Evolutionary conservation across 2,888 invertebrate species (phyloP), one percentile per base, ranked within the genome.

Genomic region (Drosophila antonietae): DNA sequence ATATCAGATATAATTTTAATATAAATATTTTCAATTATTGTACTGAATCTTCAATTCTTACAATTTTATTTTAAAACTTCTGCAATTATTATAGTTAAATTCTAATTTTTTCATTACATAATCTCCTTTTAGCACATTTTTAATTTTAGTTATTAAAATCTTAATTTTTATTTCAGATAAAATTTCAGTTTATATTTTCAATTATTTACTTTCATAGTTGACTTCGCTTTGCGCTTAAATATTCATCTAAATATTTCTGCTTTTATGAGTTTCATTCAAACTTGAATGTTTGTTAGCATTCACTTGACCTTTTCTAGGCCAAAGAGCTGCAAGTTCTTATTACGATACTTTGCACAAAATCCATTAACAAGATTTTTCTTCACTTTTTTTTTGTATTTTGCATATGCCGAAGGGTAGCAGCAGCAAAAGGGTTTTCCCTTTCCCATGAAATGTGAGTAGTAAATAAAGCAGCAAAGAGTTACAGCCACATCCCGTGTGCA

Each of bases 401-500:
- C 64, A 73, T 65, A 52, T 57, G 43, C 65, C 57, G 14, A 23
- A 46, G 49, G 46, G 52, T n/a, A 15, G 56, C 49, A 51, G 43
- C 62, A 53, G 28, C 5, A 28, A 28, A 60, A 59, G 20, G 44
- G 20, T 44, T 58, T 56, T 46, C 33, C 55, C 55, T 43, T 39
- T 23, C 15, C 31, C 35, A 28, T 51, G 52, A 60, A 57, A 74
- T 52, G 52, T 12, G 39, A 63, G 58, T 61, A 63, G 81, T 77
- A 65, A 81, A 83, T 83, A 86, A 86, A 65, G 71, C 56, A 67
- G 49, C 39, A 73, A 75, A 58, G 76, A 76, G 73, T 72, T 78
- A 58, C 65, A 53, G 64, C 55, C 73, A 60, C 59, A 59, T 65
- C 35, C 68, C 68, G 60, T 69, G 75, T 73, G 82, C 78, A 84